Percentiles rank a stretch among this genome's conserved stretches.
Evolutionary conservation across 2,888 invertebrate genomes (phyloP).

Genomic region (Stomorhina lunata): DNA sequence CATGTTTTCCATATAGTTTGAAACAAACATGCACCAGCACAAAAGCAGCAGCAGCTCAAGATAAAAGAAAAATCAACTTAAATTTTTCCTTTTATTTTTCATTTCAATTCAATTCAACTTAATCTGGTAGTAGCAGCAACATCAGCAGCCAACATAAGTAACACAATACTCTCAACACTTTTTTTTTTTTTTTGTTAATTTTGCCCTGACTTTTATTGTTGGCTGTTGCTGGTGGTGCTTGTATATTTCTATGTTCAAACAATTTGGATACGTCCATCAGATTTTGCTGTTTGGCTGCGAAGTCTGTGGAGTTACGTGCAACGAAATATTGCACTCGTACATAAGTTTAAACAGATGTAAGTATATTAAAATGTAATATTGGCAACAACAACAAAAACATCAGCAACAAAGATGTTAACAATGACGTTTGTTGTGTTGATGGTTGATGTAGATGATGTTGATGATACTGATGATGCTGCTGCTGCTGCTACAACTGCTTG

Average conservation of each 20-base stretch:
- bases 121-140: slow-evolving; percentile 47
- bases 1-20: slow-evolving; percentile 25
- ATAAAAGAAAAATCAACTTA: slow-evolving; percentile 67
- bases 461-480: not conserved
- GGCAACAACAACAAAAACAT: too few relatives aligned
- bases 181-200: slow-evolving; percentile 26
- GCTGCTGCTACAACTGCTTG: too few relatives aligned
- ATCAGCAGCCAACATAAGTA: slow-evolving; percentile 27
- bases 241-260: slow-evolving; percentile 36
- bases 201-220: too few relatives aligned
- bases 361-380: slow-evolving; percentile 1
- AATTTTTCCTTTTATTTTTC: slow-evolving; percentile 59
- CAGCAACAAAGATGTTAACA: slow-evolving; percentile 52
- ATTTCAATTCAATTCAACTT: slow-evolving; percentile 35
- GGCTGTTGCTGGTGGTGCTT: not conserved
- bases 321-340: not conserved
- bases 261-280: slow-evolving; percentile 16
- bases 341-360: not conserved
- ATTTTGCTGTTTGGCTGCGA: not conserved
- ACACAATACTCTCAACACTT: slow-evolving; percentile 57
- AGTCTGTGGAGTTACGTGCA: not conserved
- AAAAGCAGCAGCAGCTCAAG: not conserved
- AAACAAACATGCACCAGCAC: slow-evolving; percentile 27
- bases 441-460: slow-evolving; percentile 27
- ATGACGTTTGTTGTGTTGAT: slow-evolving; percentile 29